Base-by-base conservation (phyloP, 2,797 vertebrate species). In the Darevskia mixta region DNA sequence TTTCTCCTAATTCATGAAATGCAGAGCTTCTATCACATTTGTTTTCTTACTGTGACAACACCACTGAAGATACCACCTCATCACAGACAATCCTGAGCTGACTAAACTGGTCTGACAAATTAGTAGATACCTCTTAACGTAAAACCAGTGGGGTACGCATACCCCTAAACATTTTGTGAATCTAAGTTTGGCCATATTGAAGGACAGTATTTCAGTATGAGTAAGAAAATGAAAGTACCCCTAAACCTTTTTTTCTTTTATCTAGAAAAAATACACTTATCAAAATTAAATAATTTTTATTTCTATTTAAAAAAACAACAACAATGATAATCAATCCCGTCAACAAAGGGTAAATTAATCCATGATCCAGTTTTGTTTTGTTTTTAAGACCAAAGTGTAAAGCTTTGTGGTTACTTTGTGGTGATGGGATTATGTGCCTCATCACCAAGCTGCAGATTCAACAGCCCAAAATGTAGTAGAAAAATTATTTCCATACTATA, bases 351-450 rank as follows among this genome's bases (percentile, higher is more conserved):
- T 86, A 90, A 77, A 35, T 86, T 86, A 66, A 55, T n/a, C 38
- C 79, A n/a, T 87, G 79, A 90, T 83, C 76, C 87, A 89, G 7
- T 86, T 80, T 55, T 64, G 17, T 76, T 69, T 29, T 32, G 76
- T 91, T 87, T 91, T 87, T 88, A 92, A 91, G 86, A 91, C 64
- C 64, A 80, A 83, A 90, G 87, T 41, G 76, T 71, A 61, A 89
- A 80, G 75, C 82, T 83, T 35, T 35, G 35, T 35, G 35, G 35
- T 35, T 88, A 71, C 67, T 38, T 43, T 69, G 41, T 90, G 2
- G 18, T 89, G 67, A 89, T 75, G 72, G 83, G 66, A 75, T 90
- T 92, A 81, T 88, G n/a, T 0, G 0, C 86, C 90, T 85, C 75
- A 87, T 89, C 85, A 69, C 49, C 11, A 84, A 32, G 79, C 25